Percentiles rank a stretch among this genome's conserved stretches.
These are phyloP conservation scores for Molanna angustata DNA, from an alignment of 2,888 invertebrate species.

Conservation along the genomic window DNA sequence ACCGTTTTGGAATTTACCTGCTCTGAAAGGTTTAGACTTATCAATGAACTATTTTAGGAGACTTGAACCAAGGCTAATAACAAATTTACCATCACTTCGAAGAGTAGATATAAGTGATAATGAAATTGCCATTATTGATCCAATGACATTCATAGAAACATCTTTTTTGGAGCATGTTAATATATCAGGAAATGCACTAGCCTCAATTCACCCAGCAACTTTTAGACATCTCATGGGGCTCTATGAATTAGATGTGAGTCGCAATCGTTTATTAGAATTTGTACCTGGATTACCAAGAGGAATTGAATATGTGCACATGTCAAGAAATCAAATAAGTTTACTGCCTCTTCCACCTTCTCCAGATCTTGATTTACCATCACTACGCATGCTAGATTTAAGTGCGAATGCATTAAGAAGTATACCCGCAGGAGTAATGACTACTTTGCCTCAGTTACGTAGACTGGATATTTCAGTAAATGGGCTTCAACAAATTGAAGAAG, in stretches of 20 bases:
- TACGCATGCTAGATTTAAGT: constrained; percentile 72
- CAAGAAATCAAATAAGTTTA: constrained; percentile 66
- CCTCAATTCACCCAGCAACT: constrained; percentile 70
- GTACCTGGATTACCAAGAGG: constrained; percentile 76
- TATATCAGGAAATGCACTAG: constrained; percentile 71
- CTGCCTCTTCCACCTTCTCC: constrained; percentile 65
- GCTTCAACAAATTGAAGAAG: constrained; percentile 65
- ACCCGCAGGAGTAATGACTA: constrained; percentile 61
- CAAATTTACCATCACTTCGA: constrained; percentile 71
- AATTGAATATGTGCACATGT: constrained; percentile 70
- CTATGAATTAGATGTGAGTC: constrained; percentile 75
- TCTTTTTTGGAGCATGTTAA: constrained; percentile 76
- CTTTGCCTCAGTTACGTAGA: constrained; percentile 64
- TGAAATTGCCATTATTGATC: constrained; percentile 65
- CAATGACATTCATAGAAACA: constrained; percentile 69
- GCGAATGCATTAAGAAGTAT: constrained; percentile 72
- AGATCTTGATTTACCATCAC: constrained; percentile 67
- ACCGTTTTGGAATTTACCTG: constrained; percentile 82
- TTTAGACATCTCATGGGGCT: constrained; percentile 71
- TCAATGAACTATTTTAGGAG: constrained; percentile 71
- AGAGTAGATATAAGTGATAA: constrained; percentile 77
- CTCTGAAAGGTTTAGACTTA: constrained; percentile 79
- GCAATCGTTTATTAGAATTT: constrained; percentile 69
- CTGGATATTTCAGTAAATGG: constrained; percentile 73
- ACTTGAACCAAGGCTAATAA: constrained; percentile 68